Evolutionary conservation across 2,113 vertebrate genomes (phyloP), one percentile per base, ranked within the genome.

Genomic region (Pelodiscus sinensis): DNA sequence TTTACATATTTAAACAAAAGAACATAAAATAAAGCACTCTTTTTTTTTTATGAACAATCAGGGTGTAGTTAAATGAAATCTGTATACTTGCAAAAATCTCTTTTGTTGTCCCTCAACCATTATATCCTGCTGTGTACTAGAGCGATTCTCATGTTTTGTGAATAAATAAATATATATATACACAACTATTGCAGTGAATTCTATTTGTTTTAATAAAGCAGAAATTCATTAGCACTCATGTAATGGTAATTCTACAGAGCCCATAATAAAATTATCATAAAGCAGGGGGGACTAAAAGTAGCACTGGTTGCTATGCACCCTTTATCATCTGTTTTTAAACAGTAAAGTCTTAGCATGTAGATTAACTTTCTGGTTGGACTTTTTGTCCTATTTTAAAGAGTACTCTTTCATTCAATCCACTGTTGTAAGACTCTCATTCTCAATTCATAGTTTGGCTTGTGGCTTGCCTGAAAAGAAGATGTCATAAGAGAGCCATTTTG

Each of bases 141-240:
- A 89, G 44, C 16, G 90, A 78, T 95, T 91, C 75, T 90, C 62
- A 86, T 80, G n/a, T 94, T 83, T 68, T 91, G 54, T 82, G 79
- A 65, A 84, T 84, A 81, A 96, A 93, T 87, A 90, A 80, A 90
- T 79, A 58, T 79, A 57, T 90, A n/a, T 91, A 86, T 92, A 94
- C 80, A 84, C 79, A 86, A 82, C 86, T 87, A 88, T 52, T 79
- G 51, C 27, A 92, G 84, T 75, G 87, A 89, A 83, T 97, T 87
- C 85, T 90, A 83, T 24, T 79, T 93, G 85, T 81, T 95, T 96
- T 95, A 92, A 91, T 92, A 95, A 94, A 91, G 81, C 52, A 88
- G n/a, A 91, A 90, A 92, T 93, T 95, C 31, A 89, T 95, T 97
- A 95, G 38, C 35, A 35, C 19, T 83, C 57, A 54, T 56, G 91